These are phyloP conservation scores for Laticauda laticaudata DNA, from an alignment of 2,113 vertebrate genomes.

Conservation along the genomic window DNA sequence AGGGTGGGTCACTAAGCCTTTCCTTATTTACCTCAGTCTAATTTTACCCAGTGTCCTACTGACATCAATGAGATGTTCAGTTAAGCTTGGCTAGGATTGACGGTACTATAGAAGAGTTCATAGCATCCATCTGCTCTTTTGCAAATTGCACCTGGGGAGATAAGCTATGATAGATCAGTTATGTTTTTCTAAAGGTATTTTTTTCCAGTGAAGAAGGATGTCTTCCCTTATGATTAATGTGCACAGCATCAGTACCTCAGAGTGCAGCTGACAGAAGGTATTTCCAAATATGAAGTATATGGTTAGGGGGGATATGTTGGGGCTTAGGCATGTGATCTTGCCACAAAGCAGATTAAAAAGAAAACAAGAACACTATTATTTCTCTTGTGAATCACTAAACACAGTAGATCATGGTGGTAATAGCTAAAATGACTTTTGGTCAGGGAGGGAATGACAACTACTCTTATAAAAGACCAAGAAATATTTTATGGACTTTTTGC, in stretches of 20 bases:
- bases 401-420: not conserved
- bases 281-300: not conserved
- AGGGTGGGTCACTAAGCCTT: not conserved
- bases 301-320: not conserved
- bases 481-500: not conserved
- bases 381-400: not conserved
- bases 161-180: not conserved
- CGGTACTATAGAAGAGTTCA: not conserved
- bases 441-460: not conserved
- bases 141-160: not conserved
- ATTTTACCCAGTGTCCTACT: not conserved
- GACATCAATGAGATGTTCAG: not conserved
- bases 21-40: not conserved
- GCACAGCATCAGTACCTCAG: not conserved
- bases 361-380: too few species aligned
- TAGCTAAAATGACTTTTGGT: not conserved
- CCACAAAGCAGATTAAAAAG: not conserved
- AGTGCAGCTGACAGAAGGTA: not conserved
- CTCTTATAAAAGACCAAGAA: not conserved
- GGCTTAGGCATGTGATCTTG: not conserved
- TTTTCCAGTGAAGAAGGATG: not conserved
- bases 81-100: not conserved
- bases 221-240: not conserved
- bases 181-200: not conserved
- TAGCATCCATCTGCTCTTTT: not conserved